Evolutionary conservation across 2,113 vertebrate species (phyloP).

Genomic region (Cyphomyrus discorhynchus): DNA sequence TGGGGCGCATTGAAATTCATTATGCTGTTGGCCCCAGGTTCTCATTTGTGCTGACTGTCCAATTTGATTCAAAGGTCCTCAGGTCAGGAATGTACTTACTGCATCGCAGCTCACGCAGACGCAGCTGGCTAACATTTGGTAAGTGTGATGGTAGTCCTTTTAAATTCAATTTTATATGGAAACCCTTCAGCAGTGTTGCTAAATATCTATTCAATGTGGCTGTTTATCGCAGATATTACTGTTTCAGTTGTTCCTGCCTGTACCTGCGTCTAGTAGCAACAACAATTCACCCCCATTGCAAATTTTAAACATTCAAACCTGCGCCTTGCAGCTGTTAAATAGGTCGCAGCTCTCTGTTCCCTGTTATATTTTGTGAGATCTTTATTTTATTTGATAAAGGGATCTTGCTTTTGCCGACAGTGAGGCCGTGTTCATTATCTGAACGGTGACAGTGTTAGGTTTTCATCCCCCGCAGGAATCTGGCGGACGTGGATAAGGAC

Average conservation of each 20-base stretch:
- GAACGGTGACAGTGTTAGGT: neutral
- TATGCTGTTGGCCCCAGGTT: neutral
- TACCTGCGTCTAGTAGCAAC: neutral
- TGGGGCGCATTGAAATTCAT: neutral
- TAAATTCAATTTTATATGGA: neutral
- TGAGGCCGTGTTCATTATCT: neutral
- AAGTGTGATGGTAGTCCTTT: conserved; percentile 44
- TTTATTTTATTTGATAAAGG: neutral
- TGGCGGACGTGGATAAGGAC: conserved; percentile 87
- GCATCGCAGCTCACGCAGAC: conserved; percentile 86
- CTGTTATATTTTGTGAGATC: neutral
- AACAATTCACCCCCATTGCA: neutral
- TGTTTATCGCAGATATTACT: neutral
- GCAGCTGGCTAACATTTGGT: conserved; percentile 95
- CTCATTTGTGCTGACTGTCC: neutral
- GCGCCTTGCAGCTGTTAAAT: neutral
- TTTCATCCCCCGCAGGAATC: conserved; percentile 61
- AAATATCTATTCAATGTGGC: neutral
- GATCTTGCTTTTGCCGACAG: neutral
- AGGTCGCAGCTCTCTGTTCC: neutral
- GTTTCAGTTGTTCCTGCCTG: neutral
- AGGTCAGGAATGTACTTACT: conserved; percentile 85
- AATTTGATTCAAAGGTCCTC: conserved; percentile 68
- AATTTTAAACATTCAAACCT: neutral
- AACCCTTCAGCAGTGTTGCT: neutral